These are phyloP conservation scores for Leuciscus waleckii DNA, from an alignment of 2,797 vertebrate genomes.

Conservation along the genomic window DNA sequence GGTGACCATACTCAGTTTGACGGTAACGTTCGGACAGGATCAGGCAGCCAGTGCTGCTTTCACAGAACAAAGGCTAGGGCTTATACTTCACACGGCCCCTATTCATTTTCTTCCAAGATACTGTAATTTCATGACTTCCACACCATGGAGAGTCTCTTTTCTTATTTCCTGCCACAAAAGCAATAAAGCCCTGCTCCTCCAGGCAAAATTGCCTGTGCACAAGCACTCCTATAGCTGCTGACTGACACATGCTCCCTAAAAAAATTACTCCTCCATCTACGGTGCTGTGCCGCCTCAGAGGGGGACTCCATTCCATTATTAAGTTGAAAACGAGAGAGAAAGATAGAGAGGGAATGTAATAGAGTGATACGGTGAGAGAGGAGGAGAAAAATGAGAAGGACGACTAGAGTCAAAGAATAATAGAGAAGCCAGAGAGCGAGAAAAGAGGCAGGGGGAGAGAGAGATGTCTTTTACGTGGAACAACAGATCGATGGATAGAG, in stretches of 20 bases:
- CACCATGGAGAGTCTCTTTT: constrained; percentile 75
- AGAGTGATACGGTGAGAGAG: constrained; percentile 57
- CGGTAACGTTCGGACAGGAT: constrained; percentile 46
- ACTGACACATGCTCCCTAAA: constrained; percentile 72
- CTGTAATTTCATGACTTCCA: constrained; percentile 73
- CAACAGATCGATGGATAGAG: constrained; percentile 64
- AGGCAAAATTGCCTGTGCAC: constrained; percentile 80
- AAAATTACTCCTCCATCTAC: constrained; percentile 68
- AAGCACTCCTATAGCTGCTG: constrained; percentile 73
- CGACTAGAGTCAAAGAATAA: constrained; percentile 62
- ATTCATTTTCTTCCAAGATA: constrained; percentile 72
- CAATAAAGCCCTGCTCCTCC: constrained; percentile 75
- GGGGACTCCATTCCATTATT: constrained; percentile 75
- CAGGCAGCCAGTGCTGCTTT: constrained; percentile 53
- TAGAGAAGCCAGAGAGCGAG: constrained; percentile 62
- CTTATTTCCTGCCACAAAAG: constrained; percentile 77
- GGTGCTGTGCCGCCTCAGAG: constrained; percentile 70
- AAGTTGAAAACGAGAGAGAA: constrained; percentile 73
- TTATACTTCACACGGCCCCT: constrained; percentile 58
- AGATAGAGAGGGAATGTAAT: constrained; percentile 60
- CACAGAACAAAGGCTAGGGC: constrained; percentile 66
- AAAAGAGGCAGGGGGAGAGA: constrained; percentile 71
- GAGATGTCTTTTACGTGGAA: constrained; percentile 76
- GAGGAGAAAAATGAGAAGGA: constrained; percentile 58
- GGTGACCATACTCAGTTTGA: constrained; percentile 35